Conservation (phyloP, 1,140 invertebrate genomes). For the Globodera rostochiensis region DNA sequence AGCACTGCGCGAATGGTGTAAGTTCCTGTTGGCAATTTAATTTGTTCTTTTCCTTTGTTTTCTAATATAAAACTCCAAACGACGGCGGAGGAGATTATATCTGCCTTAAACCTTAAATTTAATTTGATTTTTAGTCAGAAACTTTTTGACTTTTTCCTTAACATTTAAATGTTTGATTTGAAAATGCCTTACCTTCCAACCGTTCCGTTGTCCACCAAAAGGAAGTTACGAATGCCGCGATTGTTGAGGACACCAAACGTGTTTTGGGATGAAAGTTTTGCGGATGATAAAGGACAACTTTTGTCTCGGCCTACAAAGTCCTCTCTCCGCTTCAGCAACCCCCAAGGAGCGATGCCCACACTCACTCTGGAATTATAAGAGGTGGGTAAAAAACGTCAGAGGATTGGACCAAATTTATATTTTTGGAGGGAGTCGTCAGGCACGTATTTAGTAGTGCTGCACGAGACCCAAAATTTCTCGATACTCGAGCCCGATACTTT, state of each 20-base stretch:
- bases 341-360: constrained; percentile 96
- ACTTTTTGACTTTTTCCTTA: not conserved
- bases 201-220: constrained; percentile 89
- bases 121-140: constrained; percentile 56
- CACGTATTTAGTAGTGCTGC: no score
- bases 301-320: constrained; percentile 72
- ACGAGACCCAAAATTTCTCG: no score
- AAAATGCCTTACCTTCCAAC: constrained; percentile 23
- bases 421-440: not conserved
- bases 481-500: no score
- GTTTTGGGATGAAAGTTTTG: constrained; percentile 42
- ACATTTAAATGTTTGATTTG: constrained; percentile 1
- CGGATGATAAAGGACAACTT: constrained; percentile 39
- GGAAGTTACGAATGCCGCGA: constrained; percentile 93
- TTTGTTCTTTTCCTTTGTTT: constrained; percentile 26
- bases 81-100: constrained; percentile 68
- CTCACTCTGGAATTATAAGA: constrained; percentile 39
- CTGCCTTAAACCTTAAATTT: constrained; percentile 70
- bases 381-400: not conserved
- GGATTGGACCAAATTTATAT: constrained; percentile 28
- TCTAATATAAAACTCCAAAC: constrained; percentile 69
- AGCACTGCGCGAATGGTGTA: constrained; percentile 94
- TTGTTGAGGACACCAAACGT: constrained; percentile 75
- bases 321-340: constrained; percentile 89
- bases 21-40: constrained; percentile 69